Conservation (phyloP, 2,888 invertebrate species). For the Eristalis pertinax region DNA sequence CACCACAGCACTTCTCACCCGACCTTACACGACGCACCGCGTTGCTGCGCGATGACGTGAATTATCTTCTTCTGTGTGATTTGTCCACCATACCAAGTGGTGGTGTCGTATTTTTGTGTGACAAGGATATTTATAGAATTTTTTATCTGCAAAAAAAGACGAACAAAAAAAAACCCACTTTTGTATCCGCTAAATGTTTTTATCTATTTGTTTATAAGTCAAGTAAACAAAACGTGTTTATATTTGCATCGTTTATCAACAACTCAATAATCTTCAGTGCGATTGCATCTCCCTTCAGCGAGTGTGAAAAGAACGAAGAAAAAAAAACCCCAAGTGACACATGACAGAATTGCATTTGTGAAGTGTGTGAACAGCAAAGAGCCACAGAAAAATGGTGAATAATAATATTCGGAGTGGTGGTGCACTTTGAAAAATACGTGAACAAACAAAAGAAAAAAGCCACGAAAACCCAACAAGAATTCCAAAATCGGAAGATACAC, state of each 20-base stretch:
- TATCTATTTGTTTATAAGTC: slow-evolving; percentile 52
- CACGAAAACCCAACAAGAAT: neutral
- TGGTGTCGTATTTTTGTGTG: slow-evolving; percentile 57
- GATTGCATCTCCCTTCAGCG: slow-evolving; percentile 7
- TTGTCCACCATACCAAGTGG: slow-evolving; percentile 59
- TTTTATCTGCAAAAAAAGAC: slow-evolving; percentile 38
- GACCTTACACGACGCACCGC: slow-evolving; percentile 28
- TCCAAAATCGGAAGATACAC: neutral
- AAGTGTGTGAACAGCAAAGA: slow-evolving; percentile 25
- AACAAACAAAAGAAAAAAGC: slow-evolving; percentile 20
- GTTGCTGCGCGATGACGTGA: slow-evolving; percentile 23
- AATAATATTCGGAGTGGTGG: slow-evolving; percentile 32
- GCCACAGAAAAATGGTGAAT: slow-evolving; percentile 30
- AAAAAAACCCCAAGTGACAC: slow-evolving; percentile 60
- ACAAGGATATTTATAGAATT: slow-evolving; percentile 55
- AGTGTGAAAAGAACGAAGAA: slow-evolving; percentile 21
- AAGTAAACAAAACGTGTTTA: neutral
- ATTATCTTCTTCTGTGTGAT: slow-evolving; percentile 28
- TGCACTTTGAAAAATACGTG: slow-evolving; percentile 33
- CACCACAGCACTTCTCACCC: slow-evolving; percentile 5
- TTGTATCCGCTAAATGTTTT: slow-evolving; percentile 49
- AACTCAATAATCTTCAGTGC: neutral
- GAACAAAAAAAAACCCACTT: slow-evolving; percentile 16
- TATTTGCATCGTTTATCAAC: neutral
- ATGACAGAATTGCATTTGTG: slow-evolving; percentile 68